Conservation (phyloP, 2,113 vertebrate genomes). For the Sminthopsis crassicaudata region DNA sequence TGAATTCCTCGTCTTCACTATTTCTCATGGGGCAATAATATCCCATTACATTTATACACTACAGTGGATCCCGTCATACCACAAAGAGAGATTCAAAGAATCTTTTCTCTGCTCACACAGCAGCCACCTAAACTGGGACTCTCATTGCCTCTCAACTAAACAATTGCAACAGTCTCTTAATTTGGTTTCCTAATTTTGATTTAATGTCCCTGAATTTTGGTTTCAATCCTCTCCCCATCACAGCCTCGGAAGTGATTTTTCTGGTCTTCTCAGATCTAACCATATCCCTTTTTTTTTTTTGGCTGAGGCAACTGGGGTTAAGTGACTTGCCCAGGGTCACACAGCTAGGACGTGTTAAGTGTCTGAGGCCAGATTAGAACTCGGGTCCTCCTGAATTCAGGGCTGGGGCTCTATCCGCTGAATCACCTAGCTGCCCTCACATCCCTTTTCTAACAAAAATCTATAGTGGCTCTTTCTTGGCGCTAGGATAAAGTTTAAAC, state of each 20-base stretch:
- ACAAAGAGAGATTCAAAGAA: neutral
- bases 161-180: neutral
- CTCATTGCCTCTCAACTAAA: neutral
- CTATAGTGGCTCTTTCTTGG: neutral
- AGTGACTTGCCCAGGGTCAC: too few relatives aligned
- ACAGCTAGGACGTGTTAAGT: too few relatives aligned
- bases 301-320: too few relatives aligned
- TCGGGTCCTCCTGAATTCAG: too few relatives aligned
- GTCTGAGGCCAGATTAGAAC: too few relatives aligned
- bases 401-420: too few relatives aligned
- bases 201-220: too few relatives aligned
- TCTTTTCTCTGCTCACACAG: neutral
- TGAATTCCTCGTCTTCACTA: neutral
- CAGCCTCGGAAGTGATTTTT: neutral
- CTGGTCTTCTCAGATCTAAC: neutral
- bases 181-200: neutral
- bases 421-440: too few relatives aligned
- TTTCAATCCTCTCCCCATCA: neutral
- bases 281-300: neutral
- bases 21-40: neutral
- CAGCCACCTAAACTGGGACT: neutral
- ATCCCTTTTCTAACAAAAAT: neutral
- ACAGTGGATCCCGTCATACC: neutral
- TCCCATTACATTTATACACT: neutral
- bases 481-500: neutral